Percentiles rank a stretch among this genome's conserved stretches.
phyloP scores from a whole-genome alignment of 1,140 invertebrate species.

The Limonius californicus region DNA sequence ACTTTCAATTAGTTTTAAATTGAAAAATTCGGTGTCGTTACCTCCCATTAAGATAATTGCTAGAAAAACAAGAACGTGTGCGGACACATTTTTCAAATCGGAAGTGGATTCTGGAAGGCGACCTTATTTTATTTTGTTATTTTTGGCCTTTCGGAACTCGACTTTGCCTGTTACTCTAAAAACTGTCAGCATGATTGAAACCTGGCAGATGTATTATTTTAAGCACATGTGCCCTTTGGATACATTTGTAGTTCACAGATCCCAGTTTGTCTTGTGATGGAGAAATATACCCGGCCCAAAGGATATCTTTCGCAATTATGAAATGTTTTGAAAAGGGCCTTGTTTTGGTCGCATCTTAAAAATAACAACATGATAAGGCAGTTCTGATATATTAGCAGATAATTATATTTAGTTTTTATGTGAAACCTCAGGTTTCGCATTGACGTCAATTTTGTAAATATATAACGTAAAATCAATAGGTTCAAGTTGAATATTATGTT shows the following conservation, averaged over 20 bases:
- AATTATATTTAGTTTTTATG: too few species aligned
- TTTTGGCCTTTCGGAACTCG: slow-evolving; percentile 39
- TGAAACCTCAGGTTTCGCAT: too few species aligned
- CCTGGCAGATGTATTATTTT: slow-evolving; percentile 48
- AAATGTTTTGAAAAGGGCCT: too few species aligned
- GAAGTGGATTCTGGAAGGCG: slow-evolving; percentile 32
- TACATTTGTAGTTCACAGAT: slow-evolving; percentile 16
- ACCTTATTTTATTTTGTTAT: slow-evolving; percentile 43
- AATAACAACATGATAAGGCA: too few species aligned
- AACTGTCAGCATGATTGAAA: slow-evolving; percentile 46
- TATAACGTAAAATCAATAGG: too few species aligned
- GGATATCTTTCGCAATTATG: not conserved
- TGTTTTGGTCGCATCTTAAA: too few species aligned
- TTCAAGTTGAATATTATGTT: too few species aligned
- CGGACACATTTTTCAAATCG: slow-evolving; percentile 38
- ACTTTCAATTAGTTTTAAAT: not conserved
- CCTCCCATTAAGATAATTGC: slow-evolving; percentile 34
- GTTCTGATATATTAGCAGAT: too few species aligned
- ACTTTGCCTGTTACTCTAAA: slow-evolving; percentile 22
- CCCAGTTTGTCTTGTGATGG: not conserved
- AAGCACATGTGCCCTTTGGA: slow-evolving; percentile 41
- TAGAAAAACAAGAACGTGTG: slow-evolving; percentile 37
- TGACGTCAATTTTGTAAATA: too few species aligned
- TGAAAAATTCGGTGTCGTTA: slow-evolving; percentile 9
- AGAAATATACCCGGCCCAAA: not conserved